These are phyloP conservation scores for Corvus moneduloides DNA, from an alignment of 2,113 vertebrate species.

Conservation along the genomic window DNA sequence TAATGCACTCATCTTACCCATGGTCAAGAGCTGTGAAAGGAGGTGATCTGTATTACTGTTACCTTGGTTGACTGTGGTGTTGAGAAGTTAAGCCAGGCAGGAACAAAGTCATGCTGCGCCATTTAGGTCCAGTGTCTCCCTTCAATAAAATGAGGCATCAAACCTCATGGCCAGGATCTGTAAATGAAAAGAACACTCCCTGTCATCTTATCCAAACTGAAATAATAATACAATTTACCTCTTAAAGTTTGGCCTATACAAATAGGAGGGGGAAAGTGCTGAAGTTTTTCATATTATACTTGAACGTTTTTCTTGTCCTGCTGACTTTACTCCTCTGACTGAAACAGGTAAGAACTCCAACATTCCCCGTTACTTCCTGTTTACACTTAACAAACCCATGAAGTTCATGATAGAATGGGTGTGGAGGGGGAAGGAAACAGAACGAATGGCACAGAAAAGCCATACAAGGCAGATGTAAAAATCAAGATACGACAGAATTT, in stretches of 20 bases:
- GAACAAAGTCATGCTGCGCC: conserved; percentile 99
- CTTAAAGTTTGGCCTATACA: neutral
- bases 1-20: neutral
- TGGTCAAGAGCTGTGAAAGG: neutral
- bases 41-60: neutral
- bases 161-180: conserved; percentile 99
- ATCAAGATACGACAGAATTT: neutral
- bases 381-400: neutral
- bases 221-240: neutral
- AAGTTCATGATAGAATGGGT: neutral
- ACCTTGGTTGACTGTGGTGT: conserved; percentile 99
- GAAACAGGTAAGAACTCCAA: neutral
- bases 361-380: neutral
- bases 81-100: conserved; percentile 99
- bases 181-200: neutral
- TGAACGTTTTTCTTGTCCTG: neutral
- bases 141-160: conserved; percentile 99
- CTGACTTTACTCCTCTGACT: neutral
- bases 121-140: conserved; percentile 99
- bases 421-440: neutral
- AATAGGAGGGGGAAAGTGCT: neutral
- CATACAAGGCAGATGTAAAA: neutral
- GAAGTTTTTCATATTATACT: neutral
- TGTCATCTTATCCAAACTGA: neutral
- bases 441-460: neutral